Base-by-base conservation (phyloP, 1,140 invertebrate genomes). In the Drosophila lacteicornis region DNA sequence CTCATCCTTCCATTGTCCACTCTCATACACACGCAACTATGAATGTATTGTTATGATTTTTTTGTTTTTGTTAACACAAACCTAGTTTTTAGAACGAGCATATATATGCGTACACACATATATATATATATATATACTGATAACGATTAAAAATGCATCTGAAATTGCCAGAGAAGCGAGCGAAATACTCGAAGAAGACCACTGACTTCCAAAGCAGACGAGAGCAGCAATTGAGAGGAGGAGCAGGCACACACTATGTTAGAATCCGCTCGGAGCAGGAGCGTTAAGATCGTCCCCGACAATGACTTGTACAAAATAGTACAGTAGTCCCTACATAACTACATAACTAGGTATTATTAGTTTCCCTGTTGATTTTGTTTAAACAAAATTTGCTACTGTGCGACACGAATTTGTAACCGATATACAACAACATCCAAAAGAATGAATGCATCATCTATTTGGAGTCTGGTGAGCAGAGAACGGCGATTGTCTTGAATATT, bases 51-150 rank as follows among this genome's bases (percentile, higher is more conserved):
- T 87, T 87, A 87, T 87, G 49, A 87, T 87, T 87, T 85, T 74
- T 77, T 83, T 79, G 73, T 87, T 87, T 87, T 88, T 87, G 83
- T 87, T 87, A 88, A 88, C 80, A 82, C 83, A 80, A 80, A 78
- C 58, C 68, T 83, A 88, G 80, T 80, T 87, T 56, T 66, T 87
- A 87, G 70, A 55, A 55, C 65, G 50, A 77, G 70, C 57, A 82
- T 66, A 68, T 65, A 77, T 69, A 68, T 38, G 49, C 27, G 33
- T 56, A 55, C 42, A 61, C 30, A 55, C 40, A 77, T 45, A 61
- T 50, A 69, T 70, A 63, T 19, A 69, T 70, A 63, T 19, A 57
- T 45, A 74, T 50, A 77, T 50, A 75, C 40, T 55, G 27, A 76
- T 43, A 79, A 43, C 61, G 55, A 60, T 66, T 66, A 50, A 65